Base-by-base conservation (phyloP, 2,888 invertebrate genomes). In the Ctenicera cuprea region DNA sequence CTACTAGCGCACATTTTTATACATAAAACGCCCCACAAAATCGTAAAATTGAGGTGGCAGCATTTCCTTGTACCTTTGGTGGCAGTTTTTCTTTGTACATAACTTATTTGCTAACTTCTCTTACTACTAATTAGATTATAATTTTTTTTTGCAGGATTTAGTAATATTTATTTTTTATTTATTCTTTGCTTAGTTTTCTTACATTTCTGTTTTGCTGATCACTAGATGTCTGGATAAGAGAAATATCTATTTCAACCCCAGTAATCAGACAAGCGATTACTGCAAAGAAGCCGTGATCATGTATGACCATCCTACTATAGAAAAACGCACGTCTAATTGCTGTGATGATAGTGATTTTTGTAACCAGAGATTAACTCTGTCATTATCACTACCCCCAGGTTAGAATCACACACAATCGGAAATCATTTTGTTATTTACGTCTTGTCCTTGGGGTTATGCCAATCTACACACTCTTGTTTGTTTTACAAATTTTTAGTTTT, bases 341-440 rank as follows among this genome's bases (percentile, higher is more conserved):
- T 94, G 94, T 89, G 86, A 87, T 74, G 85, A 89, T 83, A 88
- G 89, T 86, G 93, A 93, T 90, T 92, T 89, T 90, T 94, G 94
- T 91, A 94, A 93, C 86, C 85, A 83, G 78, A 83, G 88, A 78
- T 83, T 89, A 82, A 87, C 84, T 74, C 89, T 90, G 69, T 78
- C 82, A 65, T 77, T 84, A 59, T 80, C 76, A 37, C 54, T 76
- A 22, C 66, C 77, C 22, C 61, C 71, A 79, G 78, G 79, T 78
- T 78, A 79, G 77, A 77, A 62, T 65, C 64, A 62, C 54, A 57
- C 64, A 62, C 54, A 57, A 37, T 62, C 22, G 38, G 22, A 14
- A 66, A 71, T 69, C n/a, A n/a, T 64, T 52, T 68, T 67, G 41
- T 16, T 61, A 41, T 71, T 48, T 66, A 72, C 71, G 63, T 74